Conservation (phyloP, 2,888 invertebrate genomes). For the Lasioglossum vierecki region DNA sequence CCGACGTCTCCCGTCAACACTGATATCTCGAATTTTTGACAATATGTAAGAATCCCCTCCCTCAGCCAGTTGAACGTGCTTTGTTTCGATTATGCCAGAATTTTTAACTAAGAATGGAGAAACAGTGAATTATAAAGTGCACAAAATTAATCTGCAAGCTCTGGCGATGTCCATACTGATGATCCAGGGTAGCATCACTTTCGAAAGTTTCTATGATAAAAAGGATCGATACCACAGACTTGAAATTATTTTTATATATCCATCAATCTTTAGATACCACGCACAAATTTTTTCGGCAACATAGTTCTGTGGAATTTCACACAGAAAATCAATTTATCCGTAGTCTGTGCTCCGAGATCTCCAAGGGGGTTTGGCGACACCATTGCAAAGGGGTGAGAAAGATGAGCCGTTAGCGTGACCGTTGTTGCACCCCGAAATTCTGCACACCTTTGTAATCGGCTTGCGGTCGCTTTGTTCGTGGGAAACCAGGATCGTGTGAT, state of each 20-base stretch:
- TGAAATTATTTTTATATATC: not conserved
- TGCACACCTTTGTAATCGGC: conserved; percentile 52
- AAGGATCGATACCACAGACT: not conserved
- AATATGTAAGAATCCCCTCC: not conserved
- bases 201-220: not conserved
- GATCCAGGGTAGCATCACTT: not conserved
- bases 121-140: no score
- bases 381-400: not conserved
- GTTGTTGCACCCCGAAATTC: conserved; percentile 19
- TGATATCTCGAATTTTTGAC: not conserved
- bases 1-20: not conserved
- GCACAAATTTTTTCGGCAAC: not conserved
- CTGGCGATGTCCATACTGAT: not conserved
- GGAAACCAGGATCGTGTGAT: conserved; percentile 29
- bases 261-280: not conserved
- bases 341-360: no score
- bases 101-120: no score
- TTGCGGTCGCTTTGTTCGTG: conserved; percentile 14
- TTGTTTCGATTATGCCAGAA: no score
- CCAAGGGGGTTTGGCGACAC: not conserved
- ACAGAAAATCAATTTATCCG: not conserved
- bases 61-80: no score
- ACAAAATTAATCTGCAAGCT: not conserved
- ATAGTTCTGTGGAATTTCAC: not conserved
- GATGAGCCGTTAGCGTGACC: not conserved